phyloP scores from a whole-genome alignment of 2,797 vertebrate species.

The Caiman crocodilus region DNA sequence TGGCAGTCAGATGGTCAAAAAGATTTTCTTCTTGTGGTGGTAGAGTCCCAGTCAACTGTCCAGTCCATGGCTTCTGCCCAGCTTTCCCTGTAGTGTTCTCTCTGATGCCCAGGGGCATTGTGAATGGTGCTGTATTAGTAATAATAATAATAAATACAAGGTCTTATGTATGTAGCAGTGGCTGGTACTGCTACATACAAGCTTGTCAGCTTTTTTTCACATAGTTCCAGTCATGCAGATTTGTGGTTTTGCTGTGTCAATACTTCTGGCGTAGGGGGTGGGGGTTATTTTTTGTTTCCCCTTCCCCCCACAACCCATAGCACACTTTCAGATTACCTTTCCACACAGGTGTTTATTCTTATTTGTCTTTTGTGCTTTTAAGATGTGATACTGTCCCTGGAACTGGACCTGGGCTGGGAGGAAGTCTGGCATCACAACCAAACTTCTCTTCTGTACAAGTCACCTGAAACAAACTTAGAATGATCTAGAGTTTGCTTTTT shows the following conservation, averaged over 20 bases:
- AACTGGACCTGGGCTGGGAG: constrained; percentile 44
- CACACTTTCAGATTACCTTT: constrained; percentile 24
- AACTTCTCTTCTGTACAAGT: constrained; percentile 49
- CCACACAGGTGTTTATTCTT: not conserved
- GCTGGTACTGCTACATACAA: not conserved
- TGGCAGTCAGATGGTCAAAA: not conserved
- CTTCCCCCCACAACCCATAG: not conserved
- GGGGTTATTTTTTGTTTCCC: not conserved
- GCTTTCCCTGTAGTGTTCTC: constrained; percentile 53
- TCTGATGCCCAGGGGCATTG: not conserved
- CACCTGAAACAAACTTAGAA: constrained; percentile 68
- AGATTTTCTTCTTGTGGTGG: constrained; percentile 21
- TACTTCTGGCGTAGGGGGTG: not conserved
- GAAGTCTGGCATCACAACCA: constrained; percentile 53
- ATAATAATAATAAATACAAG: not conserved
- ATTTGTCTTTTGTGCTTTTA: not conserved
- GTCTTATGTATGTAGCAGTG: not conserved
- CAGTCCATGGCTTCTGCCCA: not conserved
- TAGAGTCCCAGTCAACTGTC: constrained; percentile 8
- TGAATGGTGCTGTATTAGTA: not conserved
- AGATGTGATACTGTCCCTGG: constrained; percentile 6
- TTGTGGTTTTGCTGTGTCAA: not conserved
- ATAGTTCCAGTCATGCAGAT: not conserved
- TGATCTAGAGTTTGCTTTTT: constrained; percentile 62
- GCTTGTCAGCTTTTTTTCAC: not conserved